Base-by-base conservation (phyloP, 2,888 invertebrate species). In the Phrixothrix hirtus region DNA sequence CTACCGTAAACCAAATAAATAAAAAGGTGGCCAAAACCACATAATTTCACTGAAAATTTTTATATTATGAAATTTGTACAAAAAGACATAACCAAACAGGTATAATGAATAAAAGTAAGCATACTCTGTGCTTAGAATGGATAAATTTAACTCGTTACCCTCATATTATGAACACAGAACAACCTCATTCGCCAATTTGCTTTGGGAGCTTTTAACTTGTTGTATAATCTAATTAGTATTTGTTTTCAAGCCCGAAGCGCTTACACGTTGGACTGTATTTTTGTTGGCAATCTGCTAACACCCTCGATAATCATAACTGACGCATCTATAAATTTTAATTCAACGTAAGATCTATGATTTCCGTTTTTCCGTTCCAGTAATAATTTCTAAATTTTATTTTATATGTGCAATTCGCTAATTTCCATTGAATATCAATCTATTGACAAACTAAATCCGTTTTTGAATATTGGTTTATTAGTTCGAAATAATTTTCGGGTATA, bases 191-290 rank as follows among this genome's bases (percentile, higher is more conserved):
- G 42, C 53, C 47, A 53, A 53, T 53, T 53, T 43, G 53, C 53
- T 53, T 53, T 53, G 53, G 47, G 37, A 53, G 53, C 53, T 57
- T 62, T 62, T 62, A 59, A 59, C 53, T 58, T 59, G 60, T 58
- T 60, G 60, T 58, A 51, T 62, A 62, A 62, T 60, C 58, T 60
- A 62, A 62, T 62, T 62, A 62, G 59, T 55, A 59, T 60, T 62
- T 62, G 62, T 62, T 62, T 62, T 60, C 56, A 57, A 53, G 59
- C 59, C 57, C 51, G 58, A 51, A 58, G 56, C 62, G 57, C 21
- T 59, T 59, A 58, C 57, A 60, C 55, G 58, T 46, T 54, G 49
- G 51, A 52, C 58, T 58, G 55, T 60, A 57, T 60, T 61, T 61
- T 58, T 60, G 55, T 60, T 60, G 57, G 48, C 55, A 52, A 58